Evolutionary conservation across 2,888 invertebrate species (phyloP).

Genomic region (Ptychoptera contaminata): DNA sequence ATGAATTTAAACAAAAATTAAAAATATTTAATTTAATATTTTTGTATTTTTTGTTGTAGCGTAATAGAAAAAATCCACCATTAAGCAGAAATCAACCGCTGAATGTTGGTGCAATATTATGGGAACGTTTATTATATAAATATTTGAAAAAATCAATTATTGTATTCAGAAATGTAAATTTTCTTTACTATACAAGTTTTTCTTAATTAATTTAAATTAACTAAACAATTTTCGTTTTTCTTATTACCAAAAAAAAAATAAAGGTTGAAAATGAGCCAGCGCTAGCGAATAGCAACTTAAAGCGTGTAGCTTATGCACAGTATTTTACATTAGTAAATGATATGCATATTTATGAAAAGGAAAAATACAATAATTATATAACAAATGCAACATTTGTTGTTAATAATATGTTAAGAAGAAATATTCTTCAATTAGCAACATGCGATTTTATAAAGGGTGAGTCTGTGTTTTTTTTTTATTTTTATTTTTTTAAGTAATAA

Average conservation of each 20-base stretch:
- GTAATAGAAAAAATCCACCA: conserved; percentile 47
- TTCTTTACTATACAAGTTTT: no score
- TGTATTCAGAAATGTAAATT: conserved; percentile 51
- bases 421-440: conserved; percentile 39
- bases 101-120: conserved; percentile 69
- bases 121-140: conserved; percentile 66
- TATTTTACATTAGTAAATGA: conserved; percentile 60
- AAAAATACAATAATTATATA: conserved; percentile 55
- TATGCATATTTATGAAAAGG: conserved; percentile 60
- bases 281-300: conserved; percentile 49
- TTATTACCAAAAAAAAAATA: background rate
- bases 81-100: conserved; percentile 61
- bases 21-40: background rate
- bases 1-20: conserved; percentile 11
- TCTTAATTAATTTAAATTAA: no score
- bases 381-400: conserved; percentile 44
- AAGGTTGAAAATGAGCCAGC: conserved; percentile 24
- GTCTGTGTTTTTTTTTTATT: no score
- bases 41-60: conserved; percentile 29
- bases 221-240: no score
- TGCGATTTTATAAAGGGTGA: no score
- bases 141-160: conserved; percentile 66
- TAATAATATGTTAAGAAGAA: conserved; percentile 50
- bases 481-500: no score
- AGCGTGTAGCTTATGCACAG: conserved; percentile 59